Base-by-base conservation (phyloP, 2,113 vertebrate species). In the Mastomys coucha region DNA sequence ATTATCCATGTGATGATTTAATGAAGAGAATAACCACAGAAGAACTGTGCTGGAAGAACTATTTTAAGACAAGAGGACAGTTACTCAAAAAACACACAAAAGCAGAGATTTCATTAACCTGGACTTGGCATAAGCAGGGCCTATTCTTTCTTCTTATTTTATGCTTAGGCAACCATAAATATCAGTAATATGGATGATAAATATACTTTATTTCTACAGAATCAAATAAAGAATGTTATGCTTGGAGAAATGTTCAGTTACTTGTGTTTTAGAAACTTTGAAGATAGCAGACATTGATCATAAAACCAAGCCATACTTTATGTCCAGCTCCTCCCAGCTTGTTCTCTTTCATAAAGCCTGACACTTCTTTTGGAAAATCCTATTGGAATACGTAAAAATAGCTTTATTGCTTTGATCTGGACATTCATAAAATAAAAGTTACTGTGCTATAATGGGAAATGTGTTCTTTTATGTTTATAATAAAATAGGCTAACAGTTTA, bases 11-110 rank as follows among this genome's bases (percentile, higher is more conserved):
- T 93, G 31, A 98, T 89, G 90, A 97, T 97, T 98, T 98, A 98
- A 98, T 98, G 97, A 98, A 97, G 98, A 98, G 95, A 97, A 98
- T 98, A 98, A 97, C 98, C 94, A 97, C 95, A 98, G 88, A 97
- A 97, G 63, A 97, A 96, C 93, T 93, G 36, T 97, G 76, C 89
- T 96, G 72, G 80, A 97, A 97, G 96, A 98, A 60, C 92, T 98
- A 97, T 98, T 98, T 98, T 97, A 98, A 98, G 97, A 97, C 85
- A n/a, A 76, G 60, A 89, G 95, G 95, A 93, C 84, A 96, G 95
- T 98, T 97, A 95, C 98, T 93, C 89, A 96, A 96, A 97, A 97
- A 97, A 60, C 91, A 89, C 94, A 91, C 80, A 91, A 90, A 98
- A 65, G 72, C 97, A 94, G 88, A 96, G 96, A 96, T 98, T 97